Evolutionary conservation across 1,140 invertebrate genomes (phyloP), one percentile per base, ranked within the genome.

Genomic region (Caenorhabditis inopinata): DNA sequence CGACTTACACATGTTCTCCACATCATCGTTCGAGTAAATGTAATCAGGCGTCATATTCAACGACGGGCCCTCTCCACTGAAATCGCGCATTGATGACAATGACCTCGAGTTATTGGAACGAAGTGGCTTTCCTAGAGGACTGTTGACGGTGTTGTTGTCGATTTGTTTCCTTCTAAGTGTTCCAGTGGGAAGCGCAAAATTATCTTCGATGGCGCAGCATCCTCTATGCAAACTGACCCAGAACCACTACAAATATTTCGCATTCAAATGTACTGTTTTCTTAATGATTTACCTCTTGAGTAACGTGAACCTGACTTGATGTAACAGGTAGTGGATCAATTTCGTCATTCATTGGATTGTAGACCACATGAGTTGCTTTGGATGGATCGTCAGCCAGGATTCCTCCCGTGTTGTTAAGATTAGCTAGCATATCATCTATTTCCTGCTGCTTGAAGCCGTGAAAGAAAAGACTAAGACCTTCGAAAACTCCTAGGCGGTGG

Each of bases 191-290:
- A 53, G 62, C 29, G 90, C 90, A 95, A 96, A 80, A 95, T 92
- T 46, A 84, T 92, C 93, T 89, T 97, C 96, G 86, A 94, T 92
- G 48, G 94, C 94, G 88, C 94, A 94, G 83, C 93, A 93, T 85
- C 95, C 94, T 90, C 97, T 96, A 90, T 98, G 95, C 74, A 98
- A 94, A 47, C 95, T 95, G 0, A 93, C 93, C 95, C 96, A 97
- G 90, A 98, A 98, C 96, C 96, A 98, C 90, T 97, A 94, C 53
- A 87, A 68, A 18, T 29, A n/a, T n/a, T n/a, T n/a, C n/a, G n/a
- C n/a, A n/a, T n/a, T n/a, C n/a, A n/a, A n/a, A n/a, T n/a, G n/a
- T n/a, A 53, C 27, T 25, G 23, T n/a, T 11, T 42, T 16, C 23
- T 68, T 21, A 42, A 58, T 32, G 1, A 88, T 29, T 83, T 45